These are phyloP conservation scores for Rhagonycha lutea DNA, from an alignment of 2,888 invertebrate genomes.

Conservation along the genomic window DNA sequence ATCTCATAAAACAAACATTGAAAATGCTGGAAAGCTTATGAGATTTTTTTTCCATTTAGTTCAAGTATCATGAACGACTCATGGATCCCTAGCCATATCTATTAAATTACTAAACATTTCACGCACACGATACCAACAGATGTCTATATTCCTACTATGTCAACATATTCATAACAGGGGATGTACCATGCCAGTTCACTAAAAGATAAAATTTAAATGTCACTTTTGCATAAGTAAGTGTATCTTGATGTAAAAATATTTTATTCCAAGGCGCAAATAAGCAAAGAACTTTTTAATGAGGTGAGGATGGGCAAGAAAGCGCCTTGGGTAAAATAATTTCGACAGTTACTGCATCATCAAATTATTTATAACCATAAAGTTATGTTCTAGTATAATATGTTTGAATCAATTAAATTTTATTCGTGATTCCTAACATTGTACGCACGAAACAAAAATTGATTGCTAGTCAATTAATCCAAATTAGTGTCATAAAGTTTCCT, in stretches of 20 bases:
- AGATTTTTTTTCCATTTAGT: neutral
- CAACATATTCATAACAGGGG: conserved; percentile 37
- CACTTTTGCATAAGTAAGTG: neutral
- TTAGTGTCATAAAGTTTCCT: neutral
- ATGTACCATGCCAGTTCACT: neutral
- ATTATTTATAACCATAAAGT: neutral
- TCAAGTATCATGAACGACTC: neutral
- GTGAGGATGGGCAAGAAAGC: neutral
- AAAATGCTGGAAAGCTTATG: neutral
- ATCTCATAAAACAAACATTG: neutral
- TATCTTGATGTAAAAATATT: neutral
- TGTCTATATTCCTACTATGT: conserved; percentile 37
- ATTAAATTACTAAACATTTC: conserved; percentile 5
- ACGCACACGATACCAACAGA: conserved; percentile 33
- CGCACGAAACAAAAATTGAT: neutral
- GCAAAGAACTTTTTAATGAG: neutral
- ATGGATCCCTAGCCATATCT: neutral
- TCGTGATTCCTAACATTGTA: neutral
- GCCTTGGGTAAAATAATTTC: neutral
- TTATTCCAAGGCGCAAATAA: neutral
- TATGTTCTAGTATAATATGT: too few relatives aligned
- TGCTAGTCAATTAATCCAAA: neutral
- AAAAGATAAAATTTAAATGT: neutral
- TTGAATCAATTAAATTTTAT: neutral
- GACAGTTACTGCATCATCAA: neutral